Percentiles rank a stretch among this genome's conserved stretches.
These are phyloP conservation scores for Leuciscus waleckii DNA, from an alignment of 2,797 vertebrate species.

Conservation along the genomic window DNA sequence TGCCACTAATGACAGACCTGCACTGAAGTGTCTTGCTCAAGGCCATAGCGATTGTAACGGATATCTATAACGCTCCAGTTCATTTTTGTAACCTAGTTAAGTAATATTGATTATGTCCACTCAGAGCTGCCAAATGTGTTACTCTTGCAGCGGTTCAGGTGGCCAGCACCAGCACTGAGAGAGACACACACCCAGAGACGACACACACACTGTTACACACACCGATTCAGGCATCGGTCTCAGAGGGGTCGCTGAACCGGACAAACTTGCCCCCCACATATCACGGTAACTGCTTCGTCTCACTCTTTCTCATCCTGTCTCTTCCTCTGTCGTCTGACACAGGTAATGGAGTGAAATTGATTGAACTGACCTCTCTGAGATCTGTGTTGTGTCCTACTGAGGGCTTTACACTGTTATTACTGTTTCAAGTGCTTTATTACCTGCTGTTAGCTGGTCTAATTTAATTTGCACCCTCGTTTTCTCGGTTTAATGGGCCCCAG, in stretches of 20 bases:
- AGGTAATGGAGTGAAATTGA: conserved; percentile 31
- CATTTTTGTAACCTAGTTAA: conserved; percentile 9
- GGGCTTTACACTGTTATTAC: conserved; percentile 38
- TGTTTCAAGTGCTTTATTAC: conserved; percentile 35
- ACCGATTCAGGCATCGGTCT: conserved; percentile 53
- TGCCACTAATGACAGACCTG: background rate
- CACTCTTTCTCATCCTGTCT: background rate
- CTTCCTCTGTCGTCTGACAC: background rate
- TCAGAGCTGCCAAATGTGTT: conserved; percentile 21
- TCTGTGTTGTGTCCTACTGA: conserved; percentile 33
- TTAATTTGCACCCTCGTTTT: conserved; percentile 24
- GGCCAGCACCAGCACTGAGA: conserved; percentile 61
- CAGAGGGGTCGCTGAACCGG: conserved; percentile 62
- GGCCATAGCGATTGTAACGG: background rate
- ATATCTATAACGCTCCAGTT: conserved; percentile 15
- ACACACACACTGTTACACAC: conserved; percentile 32
- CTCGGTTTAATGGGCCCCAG: background rate
- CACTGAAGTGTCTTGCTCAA: conserved; percentile 9
- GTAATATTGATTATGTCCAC: conserved; percentile 27
- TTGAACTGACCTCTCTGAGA: conserved; percentile 16
- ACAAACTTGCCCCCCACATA: conserved; percentile 58
- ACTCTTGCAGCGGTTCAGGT: conserved; percentile 66
- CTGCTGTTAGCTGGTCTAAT: conserved; percentile 33
- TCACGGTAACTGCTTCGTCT: conserved; percentile 65
- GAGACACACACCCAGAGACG: conserved; percentile 33